Conservation (phyloP, 2,113 vertebrate genomes). For the Gasterosteus nipponicus region DNA sequence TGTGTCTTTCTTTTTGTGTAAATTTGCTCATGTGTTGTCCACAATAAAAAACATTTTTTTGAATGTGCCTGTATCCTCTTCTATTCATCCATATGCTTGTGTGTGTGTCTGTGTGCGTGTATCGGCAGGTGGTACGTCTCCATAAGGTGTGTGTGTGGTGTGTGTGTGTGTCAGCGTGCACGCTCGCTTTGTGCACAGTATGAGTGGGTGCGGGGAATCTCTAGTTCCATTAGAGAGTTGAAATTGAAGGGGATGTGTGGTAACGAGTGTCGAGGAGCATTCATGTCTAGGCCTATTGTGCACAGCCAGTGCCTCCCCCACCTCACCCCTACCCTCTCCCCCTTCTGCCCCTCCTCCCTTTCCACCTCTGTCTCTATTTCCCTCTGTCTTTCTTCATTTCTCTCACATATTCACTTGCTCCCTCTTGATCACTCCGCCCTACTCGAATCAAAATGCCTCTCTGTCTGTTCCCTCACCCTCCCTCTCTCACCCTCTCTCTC, state of each 20-base stretch:
- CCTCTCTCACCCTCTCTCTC: not conserved
- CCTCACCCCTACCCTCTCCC: constrained; percentile 2
- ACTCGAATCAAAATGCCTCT: constrained; percentile 55
- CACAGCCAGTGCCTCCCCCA: constrained; percentile 30
- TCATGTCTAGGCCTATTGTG: constrained; percentile 76
- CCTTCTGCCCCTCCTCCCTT: constrained; percentile 27
- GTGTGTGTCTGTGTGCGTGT: not conserved
- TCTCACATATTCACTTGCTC: constrained; percentile 67
- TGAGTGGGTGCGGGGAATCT: constrained; percentile 60
- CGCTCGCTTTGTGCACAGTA: constrained; percentile 51
- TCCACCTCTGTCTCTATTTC: constrained; percentile 63
- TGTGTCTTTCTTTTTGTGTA: not conserved
- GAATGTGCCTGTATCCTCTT: not conserved
- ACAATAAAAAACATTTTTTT: not conserved
- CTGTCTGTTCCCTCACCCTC: constrained; percentile 11
- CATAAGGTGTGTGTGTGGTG: constrained; percentile 8
- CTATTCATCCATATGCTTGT: not conserved
- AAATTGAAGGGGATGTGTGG: constrained; percentile 80
- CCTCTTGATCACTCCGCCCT: constrained; percentile 70
- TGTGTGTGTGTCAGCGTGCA: not conserved
- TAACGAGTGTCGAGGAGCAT: constrained; percentile 75
- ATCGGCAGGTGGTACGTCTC: constrained; percentile 10
- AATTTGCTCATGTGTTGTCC: constrained; percentile 34
- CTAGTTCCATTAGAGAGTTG: constrained; percentile 76
- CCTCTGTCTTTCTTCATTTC: constrained; percentile 40